Base-by-base conservation (phyloP, 2,797 vertebrate genomes). In the Lutjanus argentimaculatus region DNA sequence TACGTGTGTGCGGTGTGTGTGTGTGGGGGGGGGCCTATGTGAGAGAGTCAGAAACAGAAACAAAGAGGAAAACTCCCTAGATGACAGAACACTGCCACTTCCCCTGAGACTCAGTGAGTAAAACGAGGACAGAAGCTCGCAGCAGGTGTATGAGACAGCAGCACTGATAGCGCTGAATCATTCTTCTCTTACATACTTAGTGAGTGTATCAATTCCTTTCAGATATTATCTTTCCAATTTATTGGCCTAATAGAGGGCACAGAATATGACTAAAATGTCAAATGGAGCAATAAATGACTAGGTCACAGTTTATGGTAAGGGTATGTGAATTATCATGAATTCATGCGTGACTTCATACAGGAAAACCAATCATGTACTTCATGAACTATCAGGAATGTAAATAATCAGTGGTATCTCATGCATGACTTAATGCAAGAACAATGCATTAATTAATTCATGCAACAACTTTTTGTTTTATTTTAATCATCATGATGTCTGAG, bases 61-160 rank as follows among this genome's bases (percentile, higher is more conserved):
- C 51, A 72, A 81, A 81, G 80, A 91, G 88, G 87, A 92, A 89
- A 91, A 90, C 90, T 91, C 87, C 79, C 83, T 67, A 61, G 66
- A 76, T 87, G 66, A 89, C 79, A 90, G 72, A 85, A 73, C 8
- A 3, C 42, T 68, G 75, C 83, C 88, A 88, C 88, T 91, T 91
- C 87, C 88, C 82, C 77, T 63, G 84, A 88, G 79, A 88, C 58
- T 65, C 19, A 65, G 65, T 77, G 83, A 89, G 87, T 86, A 80
- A 86, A 86, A 87, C 40, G 4, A 76, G 86, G 83, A 91, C 81
- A 75, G 58, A 89, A 55, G 62, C 4, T 6, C 48, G n/a, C 46
- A 85, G 78, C 88, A 87, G 83, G 83, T 92, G 85, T 81, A 55
- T 81, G 77, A 89, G 70, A 72, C 77, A 61, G 59, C 76, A 49